These are phyloP conservation scores for Alethe castanea DNA, from an alignment of 2,113 vertebrate genomes.

Conservation along the genomic window DNA sequence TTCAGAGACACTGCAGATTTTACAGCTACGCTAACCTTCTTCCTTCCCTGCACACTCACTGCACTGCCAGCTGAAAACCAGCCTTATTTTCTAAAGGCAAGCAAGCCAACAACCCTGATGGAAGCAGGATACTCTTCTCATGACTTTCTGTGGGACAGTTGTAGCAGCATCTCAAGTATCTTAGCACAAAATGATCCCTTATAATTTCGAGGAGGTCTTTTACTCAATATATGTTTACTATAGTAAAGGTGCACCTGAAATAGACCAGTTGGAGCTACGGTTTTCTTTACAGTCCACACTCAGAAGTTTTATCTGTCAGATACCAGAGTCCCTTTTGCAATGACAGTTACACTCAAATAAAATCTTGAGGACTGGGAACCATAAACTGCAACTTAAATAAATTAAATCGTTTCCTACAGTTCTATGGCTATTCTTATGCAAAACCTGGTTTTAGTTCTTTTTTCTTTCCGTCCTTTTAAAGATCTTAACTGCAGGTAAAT, in stretches of 20 bases:
- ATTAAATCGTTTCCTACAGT: neutral
- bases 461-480: neutral
- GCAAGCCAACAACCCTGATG: neutral
- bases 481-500: neutral
- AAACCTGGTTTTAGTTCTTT: neutral
- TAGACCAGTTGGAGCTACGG: neutral
- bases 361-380: neutral
- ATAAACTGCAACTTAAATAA: neutral
- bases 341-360: neutral
- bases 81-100: neutral
- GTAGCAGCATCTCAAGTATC: neutral
- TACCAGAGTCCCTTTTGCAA: neutral
- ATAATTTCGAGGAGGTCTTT: neutral
- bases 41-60: neutral
- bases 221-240: neutral
- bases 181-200: neutral
- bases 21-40: rapidly evolving
- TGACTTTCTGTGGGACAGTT: neutral
- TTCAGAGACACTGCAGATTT: neutral
- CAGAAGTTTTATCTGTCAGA: neutral
- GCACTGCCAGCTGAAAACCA: neutral
- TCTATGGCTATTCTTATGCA: neutral
- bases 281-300: neutral
- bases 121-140: neutral
- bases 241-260: neutral